These are phyloP conservation scores for Anser cygnoides DNA, from an alignment of 2,113 vertebrate genomes.

Conservation along the genomic window DNA sequence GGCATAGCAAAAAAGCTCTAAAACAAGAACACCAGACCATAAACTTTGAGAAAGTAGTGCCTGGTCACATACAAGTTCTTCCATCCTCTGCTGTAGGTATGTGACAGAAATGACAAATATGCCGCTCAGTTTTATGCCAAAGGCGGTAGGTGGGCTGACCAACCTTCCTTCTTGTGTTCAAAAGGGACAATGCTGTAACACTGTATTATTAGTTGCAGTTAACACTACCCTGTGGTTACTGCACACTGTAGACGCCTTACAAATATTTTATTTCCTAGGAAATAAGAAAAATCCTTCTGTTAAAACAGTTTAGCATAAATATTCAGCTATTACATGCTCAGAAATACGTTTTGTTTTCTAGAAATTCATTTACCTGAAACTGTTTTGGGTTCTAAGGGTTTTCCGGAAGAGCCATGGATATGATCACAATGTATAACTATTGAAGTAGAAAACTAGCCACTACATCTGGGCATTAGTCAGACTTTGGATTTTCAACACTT, in stretches of 20 bases:
- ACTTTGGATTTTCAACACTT: neutral
- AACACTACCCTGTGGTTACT: neutral
- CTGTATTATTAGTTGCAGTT: neutral
- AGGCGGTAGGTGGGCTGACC: neutral
- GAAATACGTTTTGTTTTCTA: neutral
- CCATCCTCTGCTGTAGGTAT: neutral
- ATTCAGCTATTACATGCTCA: neutral
- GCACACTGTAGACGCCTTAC: neutral
- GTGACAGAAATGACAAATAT: neutral
- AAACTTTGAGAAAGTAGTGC: fast-evolving
- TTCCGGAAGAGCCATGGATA: neutral
- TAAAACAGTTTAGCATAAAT: neutral
- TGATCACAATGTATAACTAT: neutral
- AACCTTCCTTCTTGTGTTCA: neutral
- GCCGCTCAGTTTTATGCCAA: neutral
- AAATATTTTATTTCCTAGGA: neutral
- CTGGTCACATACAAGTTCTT: neutral
- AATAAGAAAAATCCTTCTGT: neutral
- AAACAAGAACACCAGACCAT: neutral
- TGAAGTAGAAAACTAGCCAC: neutral
- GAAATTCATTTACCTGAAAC: neutral
- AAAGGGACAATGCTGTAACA: neutral
- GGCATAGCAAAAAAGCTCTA: neutral
- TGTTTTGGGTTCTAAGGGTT: neutral
- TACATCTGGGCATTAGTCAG: neutral